Evolutionary conservation across 2,888 invertebrate species (phyloP).

Genomic region (Euproctis similis): DNA sequence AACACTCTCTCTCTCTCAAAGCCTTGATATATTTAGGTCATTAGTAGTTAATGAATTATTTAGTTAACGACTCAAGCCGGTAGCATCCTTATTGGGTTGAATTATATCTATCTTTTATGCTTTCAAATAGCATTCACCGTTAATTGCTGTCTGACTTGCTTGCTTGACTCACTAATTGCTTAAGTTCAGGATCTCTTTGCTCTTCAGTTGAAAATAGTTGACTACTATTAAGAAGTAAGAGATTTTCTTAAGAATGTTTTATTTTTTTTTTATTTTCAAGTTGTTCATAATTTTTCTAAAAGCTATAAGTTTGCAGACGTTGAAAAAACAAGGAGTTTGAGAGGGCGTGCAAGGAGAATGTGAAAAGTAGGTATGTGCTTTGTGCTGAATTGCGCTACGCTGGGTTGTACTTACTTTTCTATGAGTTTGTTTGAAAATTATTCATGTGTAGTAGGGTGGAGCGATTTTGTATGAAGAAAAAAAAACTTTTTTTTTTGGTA

Average conservation of each 20-base stretch:
- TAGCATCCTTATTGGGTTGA: slow-evolving; percentile 59
- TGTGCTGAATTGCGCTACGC: not conserved
- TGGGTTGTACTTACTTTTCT: too few relatives aligned
- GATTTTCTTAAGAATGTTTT: slow-evolving; percentile 60
- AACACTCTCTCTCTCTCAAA: slow-evolving; percentile 20
- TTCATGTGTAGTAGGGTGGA: too few relatives aligned
- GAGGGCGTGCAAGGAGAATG: not conserved
- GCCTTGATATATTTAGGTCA: slow-evolving; percentile 53
- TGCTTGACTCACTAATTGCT: slow-evolving; percentile 73
- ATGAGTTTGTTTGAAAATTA: too few relatives aligned
- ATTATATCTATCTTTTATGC: slow-evolving; percentile 70
- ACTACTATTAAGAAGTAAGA: slow-evolving; percentile 66
- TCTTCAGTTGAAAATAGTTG: slow-evolving; percentile 61
- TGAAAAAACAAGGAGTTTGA: slow-evolving; percentile 21
- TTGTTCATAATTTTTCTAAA: slow-evolving; percentile 51
- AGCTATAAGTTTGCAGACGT: slow-evolving; percentile 26
- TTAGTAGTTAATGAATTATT: slow-evolving; percentile 70
- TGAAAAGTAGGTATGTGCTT: slow-evolving; percentile 1
- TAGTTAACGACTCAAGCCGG: slow-evolving; percentile 58
- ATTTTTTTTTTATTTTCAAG: too few relatives aligned
- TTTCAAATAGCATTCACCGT: slow-evolving; percentile 67
- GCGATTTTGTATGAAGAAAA: too few relatives aligned
- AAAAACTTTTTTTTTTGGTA: too few relatives aligned
- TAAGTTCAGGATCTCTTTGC: slow-evolving; percentile 71
- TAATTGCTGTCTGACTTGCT: slow-evolving; percentile 73